Evolutionary conservation across 2,113 vertebrate species (phyloP).

Genomic region (Sceloporus undulatus): DNA sequence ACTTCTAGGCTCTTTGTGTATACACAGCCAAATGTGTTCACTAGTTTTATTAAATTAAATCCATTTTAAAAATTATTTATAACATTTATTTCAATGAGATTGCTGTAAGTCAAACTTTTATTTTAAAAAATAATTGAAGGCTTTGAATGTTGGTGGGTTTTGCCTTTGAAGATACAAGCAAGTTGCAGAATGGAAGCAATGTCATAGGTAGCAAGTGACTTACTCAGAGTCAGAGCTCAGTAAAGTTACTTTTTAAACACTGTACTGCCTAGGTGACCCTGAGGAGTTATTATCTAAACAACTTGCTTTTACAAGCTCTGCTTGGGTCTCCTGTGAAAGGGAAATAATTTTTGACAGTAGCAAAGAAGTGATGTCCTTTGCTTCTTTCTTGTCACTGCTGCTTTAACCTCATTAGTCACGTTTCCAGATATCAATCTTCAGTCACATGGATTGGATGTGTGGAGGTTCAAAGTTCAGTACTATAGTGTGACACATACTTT

Average conservation of each 20-base stretch:
- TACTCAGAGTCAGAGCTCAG: too few relatives aligned
- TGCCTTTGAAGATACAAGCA: background rate
- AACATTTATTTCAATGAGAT: background rate
- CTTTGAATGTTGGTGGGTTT: too few relatives aligned
- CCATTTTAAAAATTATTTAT: background rate
- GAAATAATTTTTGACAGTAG: background rate
- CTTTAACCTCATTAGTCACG: constrained; percentile 3
- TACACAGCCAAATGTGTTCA: background rate
- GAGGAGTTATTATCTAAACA: too few relatives aligned
- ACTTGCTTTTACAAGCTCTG: too few relatives aligned
- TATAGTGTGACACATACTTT: background rate
- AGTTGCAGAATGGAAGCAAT: background rate
- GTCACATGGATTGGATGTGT: background rate
- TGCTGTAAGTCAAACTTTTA: too few relatives aligned
- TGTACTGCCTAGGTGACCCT: too few relatives aligned
- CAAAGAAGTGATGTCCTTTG: background rate
- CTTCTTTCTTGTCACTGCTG: constrained; percentile 20
- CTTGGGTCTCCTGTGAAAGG: background rate
- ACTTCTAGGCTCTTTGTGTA: background rate
- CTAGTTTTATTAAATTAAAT: background rate
- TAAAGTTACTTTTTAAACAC: too few relatives aligned
- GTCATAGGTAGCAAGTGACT: background rate
- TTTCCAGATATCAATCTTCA: background rate
- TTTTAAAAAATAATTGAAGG: background rate
- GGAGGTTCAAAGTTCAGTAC: constrained; percentile 44